Percentiles rank a stretch among this genome's conserved stretches.
Evolutionary conservation across 2,888 invertebrate species (phyloP).

Genomic region (Mesorhabditis belari): DNA sequence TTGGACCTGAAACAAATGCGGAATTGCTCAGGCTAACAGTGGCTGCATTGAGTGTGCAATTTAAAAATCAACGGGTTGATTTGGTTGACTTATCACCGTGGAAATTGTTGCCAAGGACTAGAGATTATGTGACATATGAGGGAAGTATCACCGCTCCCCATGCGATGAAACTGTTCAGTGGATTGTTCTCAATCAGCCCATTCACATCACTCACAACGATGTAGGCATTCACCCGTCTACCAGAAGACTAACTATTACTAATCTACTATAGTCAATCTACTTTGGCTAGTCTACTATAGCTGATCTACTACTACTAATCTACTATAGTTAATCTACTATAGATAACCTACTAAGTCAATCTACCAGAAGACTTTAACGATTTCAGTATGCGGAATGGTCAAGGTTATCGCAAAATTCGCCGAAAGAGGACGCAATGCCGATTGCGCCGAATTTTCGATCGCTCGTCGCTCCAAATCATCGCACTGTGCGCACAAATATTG

Average conservation of each 20-base stretch:
- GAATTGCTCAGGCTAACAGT: conserved; percentile 36
- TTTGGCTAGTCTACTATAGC: background rate
- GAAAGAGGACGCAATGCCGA: conserved; percentile 38
- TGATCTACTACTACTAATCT: too few species aligned
- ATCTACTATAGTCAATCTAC: too few species aligned
- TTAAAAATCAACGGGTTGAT: conserved; percentile 27
- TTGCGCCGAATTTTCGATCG: conserved; percentile 88
- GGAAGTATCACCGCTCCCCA: conserved; percentile 89
- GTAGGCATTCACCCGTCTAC: too few species aligned
- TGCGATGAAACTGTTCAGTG: conserved; percentile 67
- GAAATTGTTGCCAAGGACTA: conserved; percentile 32
- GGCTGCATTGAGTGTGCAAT: conserved; percentile 24
- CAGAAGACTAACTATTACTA: too few species aligned
- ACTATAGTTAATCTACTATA: too few species aligned
- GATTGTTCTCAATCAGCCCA: conserved; percentile 94
- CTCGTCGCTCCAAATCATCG: conserved; percentile 85
- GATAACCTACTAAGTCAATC: too few species aligned
- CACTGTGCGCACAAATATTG: conserved; percentile 89
- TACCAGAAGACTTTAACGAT: too few species aligned
- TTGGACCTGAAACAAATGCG: conserved; percentile 31
- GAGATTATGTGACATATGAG: conserved; percentile 36
- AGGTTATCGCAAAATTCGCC: background rate
- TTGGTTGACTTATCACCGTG: conserved; percentile 36
- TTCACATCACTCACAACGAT: conserved; percentile 89
- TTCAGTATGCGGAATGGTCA: background rate